phyloP scores from a whole-genome alignment of 1,140 invertebrate species.

The Drosophila lacteicornis region DNA sequence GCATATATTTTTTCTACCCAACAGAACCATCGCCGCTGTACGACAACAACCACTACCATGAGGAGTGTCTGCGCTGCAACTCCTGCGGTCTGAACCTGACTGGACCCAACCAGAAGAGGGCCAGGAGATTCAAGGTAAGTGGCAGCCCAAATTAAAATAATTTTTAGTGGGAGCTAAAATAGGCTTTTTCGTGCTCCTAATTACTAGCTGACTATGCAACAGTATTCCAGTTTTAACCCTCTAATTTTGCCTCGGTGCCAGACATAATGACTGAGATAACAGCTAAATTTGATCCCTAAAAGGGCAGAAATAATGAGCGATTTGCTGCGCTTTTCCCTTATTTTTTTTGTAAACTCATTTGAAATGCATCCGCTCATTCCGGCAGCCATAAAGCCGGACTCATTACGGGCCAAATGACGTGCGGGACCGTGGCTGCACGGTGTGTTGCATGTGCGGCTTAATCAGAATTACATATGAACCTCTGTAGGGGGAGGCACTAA shows the following conservation, averaged over 20 bases:
- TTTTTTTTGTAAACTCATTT: constrained; percentile 50
- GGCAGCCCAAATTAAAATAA: too few relatives aligned
- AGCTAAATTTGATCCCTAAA: too few relatives aligned
- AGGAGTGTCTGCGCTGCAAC: constrained; percentile 98
- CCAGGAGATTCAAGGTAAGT: constrained; percentile 87
- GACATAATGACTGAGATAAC: not conserved
- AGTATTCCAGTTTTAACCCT: too few relatives aligned
- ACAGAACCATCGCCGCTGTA: constrained; percentile 95
- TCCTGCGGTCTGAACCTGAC: constrained; percentile 96
- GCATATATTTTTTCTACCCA: constrained; percentile 67
- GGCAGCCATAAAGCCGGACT: constrained; percentile 57
- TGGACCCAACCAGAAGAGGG: constrained; percentile 92
- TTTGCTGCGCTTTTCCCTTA: not conserved
- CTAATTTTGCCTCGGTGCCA: not conserved
- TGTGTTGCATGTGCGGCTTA: constrained; percentile 14
- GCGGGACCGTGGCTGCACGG: constrained; percentile 1
- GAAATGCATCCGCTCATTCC: constrained; percentile 69
- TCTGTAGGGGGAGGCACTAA: not conserved
- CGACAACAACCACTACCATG: constrained; percentile 97
- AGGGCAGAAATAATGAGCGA: not conserved
- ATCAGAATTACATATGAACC: constrained; percentile 25
- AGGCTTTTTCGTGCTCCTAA: too few relatives aligned
- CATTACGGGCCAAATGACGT: constrained; percentile 58
- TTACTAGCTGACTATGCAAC: too few relatives aligned
- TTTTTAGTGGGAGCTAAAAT: too few relatives aligned